A percentile compares a stretch with the other conserved stretches of the same genome.
Conservation (phyloP, 35 echinoderm and acorn worm species). For the Apostichopus japonicus region DNA sequence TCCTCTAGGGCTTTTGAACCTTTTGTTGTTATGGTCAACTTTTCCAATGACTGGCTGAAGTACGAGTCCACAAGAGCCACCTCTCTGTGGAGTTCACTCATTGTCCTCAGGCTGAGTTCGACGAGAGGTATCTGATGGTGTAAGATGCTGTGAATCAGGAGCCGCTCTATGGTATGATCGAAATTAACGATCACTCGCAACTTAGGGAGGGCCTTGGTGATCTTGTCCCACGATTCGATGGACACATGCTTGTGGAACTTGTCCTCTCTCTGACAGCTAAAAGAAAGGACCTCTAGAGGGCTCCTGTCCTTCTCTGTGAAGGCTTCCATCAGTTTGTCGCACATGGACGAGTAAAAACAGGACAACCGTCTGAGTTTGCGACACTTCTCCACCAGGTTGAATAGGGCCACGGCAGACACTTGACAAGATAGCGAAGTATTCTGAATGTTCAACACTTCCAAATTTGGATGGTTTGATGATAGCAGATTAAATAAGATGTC, state of each 20-base stretch:
- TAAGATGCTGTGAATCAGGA: constrained; percentile 81
- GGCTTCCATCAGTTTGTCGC: constrained; percentile 73
- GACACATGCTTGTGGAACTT: constrained; percentile 88
- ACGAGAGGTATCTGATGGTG: constrained; percentile 81
- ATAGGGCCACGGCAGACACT: constrained; percentile 61
- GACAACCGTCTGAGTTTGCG: constrained; percentile 58
- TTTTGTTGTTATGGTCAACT: constrained; percentile 81
- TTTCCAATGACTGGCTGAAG: constrained; percentile 79
- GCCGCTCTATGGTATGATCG: constrained; percentile 91
- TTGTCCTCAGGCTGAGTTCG: constrained; percentile 71
- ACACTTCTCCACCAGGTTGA: constrained; percentile 75
- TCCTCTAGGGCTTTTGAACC: constrained; percentile 65
- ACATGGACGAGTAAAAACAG: constrained; percentile 81
- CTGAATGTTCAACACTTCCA: constrained; percentile 84
- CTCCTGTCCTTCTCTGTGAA: constrained; percentile 55
- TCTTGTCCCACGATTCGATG: constrained; percentile 67
- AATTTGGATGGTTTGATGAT: constrained; percentile 71
- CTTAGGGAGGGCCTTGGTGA: constrained; percentile 57
- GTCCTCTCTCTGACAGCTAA: constrained; percentile 84
- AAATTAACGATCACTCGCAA: constrained; percentile 74
- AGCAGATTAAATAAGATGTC: constrained; percentile 74
- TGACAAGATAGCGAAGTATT: constrained; percentile 84
- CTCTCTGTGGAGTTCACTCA: constrained; percentile 84
- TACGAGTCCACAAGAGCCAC: constrained; percentile 62
- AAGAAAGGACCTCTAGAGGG: constrained; percentile 70